These are phyloP conservation scores for Heliopora coerulea DNA, from an alignment of 92 coral and sea anemone genomes.

Conservation along the genomic window DNA sequence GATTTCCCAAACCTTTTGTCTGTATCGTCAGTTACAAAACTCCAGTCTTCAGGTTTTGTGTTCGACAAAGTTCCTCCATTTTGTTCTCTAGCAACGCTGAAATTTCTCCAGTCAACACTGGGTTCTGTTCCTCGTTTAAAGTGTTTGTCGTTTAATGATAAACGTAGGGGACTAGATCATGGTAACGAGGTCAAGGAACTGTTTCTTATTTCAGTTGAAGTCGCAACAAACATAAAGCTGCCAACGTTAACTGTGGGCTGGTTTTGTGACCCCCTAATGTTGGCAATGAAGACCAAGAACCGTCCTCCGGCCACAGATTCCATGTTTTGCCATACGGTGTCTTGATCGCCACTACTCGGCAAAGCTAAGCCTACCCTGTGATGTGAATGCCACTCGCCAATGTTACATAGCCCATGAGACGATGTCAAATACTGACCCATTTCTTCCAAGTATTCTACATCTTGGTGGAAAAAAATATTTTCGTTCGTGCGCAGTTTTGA, in stretches of 20 bases:
- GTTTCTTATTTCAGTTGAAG: not conserved
- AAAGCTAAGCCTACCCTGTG: conserved; percentile 61
- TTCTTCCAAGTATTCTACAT: conserved; percentile 59
- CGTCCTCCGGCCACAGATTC: conserved; percentile 57
- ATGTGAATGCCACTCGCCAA: conserved; percentile 98
- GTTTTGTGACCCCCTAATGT: conserved; percentile 23
- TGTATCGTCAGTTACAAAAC: no score
- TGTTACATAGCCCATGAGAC: conserved; percentile 69
- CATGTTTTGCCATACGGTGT: conserved; percentile 62
- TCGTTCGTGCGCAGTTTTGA: conserved; percentile 52
- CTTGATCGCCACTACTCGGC: conserved; percentile 75
- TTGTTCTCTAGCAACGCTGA: no score
- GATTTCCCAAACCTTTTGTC: no score
- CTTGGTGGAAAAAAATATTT: conserved; percentile 69
- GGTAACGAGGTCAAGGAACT: not conserved
- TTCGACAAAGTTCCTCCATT: no score
- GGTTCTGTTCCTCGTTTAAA: not conserved
- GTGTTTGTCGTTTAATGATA: not conserved
- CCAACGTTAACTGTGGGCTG: not conserved
- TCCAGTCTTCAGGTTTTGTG: no score
- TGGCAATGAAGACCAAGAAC: conserved; percentile 76
- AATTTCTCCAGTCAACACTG: not conserved
- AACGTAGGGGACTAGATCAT: conserved; percentile 20
- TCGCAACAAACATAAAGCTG: conserved; percentile 21
- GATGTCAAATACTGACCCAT: conserved; percentile 64